Conservation (phyloP, 2,797 vertebrate species). For the Pelochelys cantorii region DNA sequence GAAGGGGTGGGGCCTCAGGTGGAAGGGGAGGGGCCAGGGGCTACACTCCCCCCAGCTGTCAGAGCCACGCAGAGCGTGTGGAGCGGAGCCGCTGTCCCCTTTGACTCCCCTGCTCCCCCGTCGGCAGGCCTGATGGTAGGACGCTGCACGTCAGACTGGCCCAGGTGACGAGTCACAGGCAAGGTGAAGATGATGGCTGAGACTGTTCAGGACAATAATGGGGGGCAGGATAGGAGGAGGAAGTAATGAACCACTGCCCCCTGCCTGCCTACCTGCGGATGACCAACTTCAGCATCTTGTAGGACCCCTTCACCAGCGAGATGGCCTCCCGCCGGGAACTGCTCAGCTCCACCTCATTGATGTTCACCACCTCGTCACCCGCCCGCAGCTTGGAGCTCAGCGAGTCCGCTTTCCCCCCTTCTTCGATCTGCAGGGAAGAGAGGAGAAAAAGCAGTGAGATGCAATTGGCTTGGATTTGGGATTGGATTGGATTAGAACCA, state of each 20-base stretch:
- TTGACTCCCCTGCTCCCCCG: too few species aligned
- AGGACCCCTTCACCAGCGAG: conserved; percentile 92
- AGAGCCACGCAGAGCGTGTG: too few species aligned
- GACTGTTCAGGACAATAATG: neutral
- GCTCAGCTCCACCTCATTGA: conserved; percentile 90
- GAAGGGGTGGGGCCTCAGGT: too few species aligned
- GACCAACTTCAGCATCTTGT: conserved; percentile 89
- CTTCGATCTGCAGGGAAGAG: conserved; percentile 84
- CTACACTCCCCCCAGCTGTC: too few species aligned
- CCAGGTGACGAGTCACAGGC: neutral
- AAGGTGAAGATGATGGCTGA: neutral
- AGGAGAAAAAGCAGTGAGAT: conserved; percentile 2
- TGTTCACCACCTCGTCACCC: conserved; percentile 89
- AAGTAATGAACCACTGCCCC: neutral
- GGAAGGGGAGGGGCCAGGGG: too few species aligned
- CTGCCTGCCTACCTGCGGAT: conserved; percentile 86
- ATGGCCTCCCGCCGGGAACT: conserved; percentile 92
- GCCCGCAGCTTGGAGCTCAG: conserved; percentile 85
- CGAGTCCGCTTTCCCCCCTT: conserved; percentile 87
- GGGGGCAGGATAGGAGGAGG: too few species aligned
- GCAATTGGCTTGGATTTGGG: neutral
- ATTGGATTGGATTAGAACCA: too few species aligned
- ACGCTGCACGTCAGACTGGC: neutral
- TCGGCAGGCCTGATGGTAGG: neutral
- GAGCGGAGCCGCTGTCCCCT: too few species aligned